Evolutionary conservation across 2,888 invertebrate species (phyloP), one percentile per base, ranked within the genome.

Genomic region (Brenthis daphne): DNA sequence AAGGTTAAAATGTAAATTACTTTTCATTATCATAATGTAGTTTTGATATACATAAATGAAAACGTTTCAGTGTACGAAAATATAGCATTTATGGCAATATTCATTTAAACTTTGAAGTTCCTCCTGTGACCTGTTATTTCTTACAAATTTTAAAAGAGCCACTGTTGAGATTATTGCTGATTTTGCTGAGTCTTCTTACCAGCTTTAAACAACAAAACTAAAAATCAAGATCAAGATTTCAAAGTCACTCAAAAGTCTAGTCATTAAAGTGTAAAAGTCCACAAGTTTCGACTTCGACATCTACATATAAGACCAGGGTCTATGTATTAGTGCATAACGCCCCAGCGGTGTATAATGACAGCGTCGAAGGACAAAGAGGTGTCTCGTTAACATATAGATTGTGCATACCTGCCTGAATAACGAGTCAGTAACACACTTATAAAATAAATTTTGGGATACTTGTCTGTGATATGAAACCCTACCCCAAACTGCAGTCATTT

Each of bases 281-380:
- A 33, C 43, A 11, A 54, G 24, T 37, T 43, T 63, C 61, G 50
- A 33, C 24, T 56, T 29, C n/a, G 12, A 16, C 53, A 57, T 11
- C 43, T 53, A 13, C 65, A 60, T 58, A 60, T 37, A 29, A 50
- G 43, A 48, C 37, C 58, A 63, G 55, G 64, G 57, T 29, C 57
- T 53, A 66, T 61, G 61, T 64, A 66, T 55, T 68, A 63, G 64
- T 64, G 65, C 67, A 69, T 65, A 61, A 66, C 69, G 71, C 70
- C 64, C 69, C 68, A 70, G 56, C 65, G 68, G 50, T 48, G 53
- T 69, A 66, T 24, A 69, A 73, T 65, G 67, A 61, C 65, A 57
- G 50, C 20, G 51, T 47, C 51, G 63, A 58, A 70, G 56, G 64
- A 57, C 70, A 56, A 14, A 58, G 37, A 64, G 63, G 68, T 58